Percentiles rank a stretch among this genome's conserved stretches.
phyloP scores from a whole-genome alignment of 2,797 vertebrate genomes.

The Enteromius viviparus region DNA sequence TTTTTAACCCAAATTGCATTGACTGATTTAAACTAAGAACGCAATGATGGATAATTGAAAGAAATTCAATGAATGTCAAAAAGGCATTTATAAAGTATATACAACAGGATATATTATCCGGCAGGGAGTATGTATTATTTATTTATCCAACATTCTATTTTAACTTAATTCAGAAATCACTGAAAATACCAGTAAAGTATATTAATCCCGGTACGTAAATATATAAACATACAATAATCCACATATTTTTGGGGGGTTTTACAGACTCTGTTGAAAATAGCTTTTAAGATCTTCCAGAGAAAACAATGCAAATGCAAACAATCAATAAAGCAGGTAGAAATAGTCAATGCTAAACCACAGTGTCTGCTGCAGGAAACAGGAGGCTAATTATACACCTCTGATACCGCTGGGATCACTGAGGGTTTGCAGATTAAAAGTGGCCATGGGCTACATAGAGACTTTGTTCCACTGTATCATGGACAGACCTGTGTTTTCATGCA shows the following conservation, averaged over 20 bases:
- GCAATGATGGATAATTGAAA: not conserved
- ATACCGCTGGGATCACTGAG: constrained; percentile 72
- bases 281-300: not conserved
- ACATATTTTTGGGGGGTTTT: not conserved
- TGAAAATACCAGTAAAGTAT: not conserved
- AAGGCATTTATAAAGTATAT: not conserved
- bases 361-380: constrained; percentile 74
- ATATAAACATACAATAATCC: not conserved
- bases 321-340: constrained; percentile 35
- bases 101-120: not conserved
- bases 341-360: constrained; percentile 55
- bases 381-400: constrained; percentile 81
- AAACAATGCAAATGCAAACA: constrained; percentile 6
- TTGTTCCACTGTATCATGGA: constrained; percentile 57
- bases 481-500: constrained; percentile 81
- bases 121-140: not conserved
- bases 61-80: not conserved
- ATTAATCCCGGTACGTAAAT: not conserved
- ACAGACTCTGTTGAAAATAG: not conserved
- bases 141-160: constrained; percentile 4
- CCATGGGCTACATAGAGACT: constrained; percentile 72
- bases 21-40: constrained; percentile 21
- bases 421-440: constrained; percentile 61
- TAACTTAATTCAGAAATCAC: constrained; percentile 2
- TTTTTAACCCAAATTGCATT: constrained; percentile 19